These are phyloP conservation scores for Corydoras sp. DNA, from an alignment of 2,113 vertebrate genomes.

Conservation along the genomic window DNA sequence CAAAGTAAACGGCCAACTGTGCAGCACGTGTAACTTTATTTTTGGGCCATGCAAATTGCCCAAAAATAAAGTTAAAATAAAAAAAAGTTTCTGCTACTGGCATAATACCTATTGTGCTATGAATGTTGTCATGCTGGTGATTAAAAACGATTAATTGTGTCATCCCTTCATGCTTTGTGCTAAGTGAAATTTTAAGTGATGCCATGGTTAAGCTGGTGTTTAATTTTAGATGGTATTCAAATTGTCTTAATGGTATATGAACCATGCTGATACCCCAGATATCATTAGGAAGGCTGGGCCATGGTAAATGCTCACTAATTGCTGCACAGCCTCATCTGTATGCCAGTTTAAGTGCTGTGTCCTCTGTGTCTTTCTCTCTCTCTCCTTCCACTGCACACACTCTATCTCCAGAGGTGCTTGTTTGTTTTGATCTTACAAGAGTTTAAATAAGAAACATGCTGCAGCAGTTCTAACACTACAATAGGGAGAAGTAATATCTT, in stretches of 20 bases:
- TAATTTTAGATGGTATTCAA: no score
- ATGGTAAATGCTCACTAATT: slow-evolving; percentile 35
- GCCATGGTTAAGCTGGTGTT: no score
- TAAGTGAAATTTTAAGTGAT: no score
- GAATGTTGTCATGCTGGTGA: no score
- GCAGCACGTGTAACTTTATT: no score
- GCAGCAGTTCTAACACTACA: slow-evolving; percentile 10
- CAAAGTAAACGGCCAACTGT: no score
- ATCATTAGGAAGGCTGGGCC: slow-evolving; percentile 37
- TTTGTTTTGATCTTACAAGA: slow-evolving; percentile 30
- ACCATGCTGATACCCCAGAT: slow-evolving; percentile 25
- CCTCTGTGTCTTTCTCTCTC: neutral
- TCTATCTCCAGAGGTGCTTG: slow-evolving; percentile 19
- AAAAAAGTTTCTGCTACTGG: no score
- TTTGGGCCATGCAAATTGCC: no score
- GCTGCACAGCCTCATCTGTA: slow-evolving; percentile 31
- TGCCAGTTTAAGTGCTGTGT: slow-evolving; percentile 37
- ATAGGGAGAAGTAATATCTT: slow-evolving; percentile 11
- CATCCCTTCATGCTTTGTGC: no score
- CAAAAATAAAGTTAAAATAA: no score
- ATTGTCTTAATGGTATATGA: neutral
- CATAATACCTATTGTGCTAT: no score
- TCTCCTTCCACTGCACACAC: neutral
- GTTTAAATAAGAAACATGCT: slow-evolving; percentile 29
- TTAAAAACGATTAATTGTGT: no score